Conservation (phyloP, 2,113 vertebrate species). For the Alethe diademata region DNA sequence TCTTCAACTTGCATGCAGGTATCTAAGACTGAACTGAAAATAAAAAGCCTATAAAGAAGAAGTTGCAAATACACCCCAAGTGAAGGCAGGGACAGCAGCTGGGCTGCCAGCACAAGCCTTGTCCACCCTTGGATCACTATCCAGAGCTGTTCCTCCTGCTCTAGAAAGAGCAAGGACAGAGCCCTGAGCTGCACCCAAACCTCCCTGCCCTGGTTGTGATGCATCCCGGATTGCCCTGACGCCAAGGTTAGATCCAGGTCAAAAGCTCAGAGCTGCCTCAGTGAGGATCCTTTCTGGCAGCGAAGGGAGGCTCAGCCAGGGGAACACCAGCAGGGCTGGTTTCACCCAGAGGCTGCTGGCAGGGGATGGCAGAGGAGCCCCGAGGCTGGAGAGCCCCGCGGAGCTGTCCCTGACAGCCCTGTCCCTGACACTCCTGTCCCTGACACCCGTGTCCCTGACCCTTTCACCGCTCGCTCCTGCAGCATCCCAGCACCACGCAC, state of each 20-base stretch:
- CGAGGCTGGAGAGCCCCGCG: neutral
- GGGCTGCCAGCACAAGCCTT: neutral
- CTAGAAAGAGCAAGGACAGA: neutral
- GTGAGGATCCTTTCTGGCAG: neutral
- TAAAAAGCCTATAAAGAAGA: neutral
- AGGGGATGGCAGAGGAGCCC: neutral
- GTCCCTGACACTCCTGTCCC: neutral
- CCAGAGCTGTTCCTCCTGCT: neutral
- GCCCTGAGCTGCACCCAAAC: neutral
- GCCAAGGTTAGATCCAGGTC: neutral
- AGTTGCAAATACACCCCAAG: neutral
- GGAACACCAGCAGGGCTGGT: neutral
- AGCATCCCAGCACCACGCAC: neutral
- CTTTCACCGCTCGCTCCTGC: neutral
- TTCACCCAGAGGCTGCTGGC: neutral
- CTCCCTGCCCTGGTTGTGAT: neutral
- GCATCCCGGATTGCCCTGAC: neutral
- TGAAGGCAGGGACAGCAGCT: neutral
- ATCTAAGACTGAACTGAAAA: neutral
- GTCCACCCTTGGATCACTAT: rapidly evolving
- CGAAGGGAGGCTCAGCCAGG: neutral
- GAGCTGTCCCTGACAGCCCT: neutral
- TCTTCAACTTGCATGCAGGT: neutral
- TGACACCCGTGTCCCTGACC: no score
- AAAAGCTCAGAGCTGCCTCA: neutral